phyloP scores from a whole-genome alignment of 2,797 vertebrate genomes.

The Neosilurus hyrtlii region DNA sequence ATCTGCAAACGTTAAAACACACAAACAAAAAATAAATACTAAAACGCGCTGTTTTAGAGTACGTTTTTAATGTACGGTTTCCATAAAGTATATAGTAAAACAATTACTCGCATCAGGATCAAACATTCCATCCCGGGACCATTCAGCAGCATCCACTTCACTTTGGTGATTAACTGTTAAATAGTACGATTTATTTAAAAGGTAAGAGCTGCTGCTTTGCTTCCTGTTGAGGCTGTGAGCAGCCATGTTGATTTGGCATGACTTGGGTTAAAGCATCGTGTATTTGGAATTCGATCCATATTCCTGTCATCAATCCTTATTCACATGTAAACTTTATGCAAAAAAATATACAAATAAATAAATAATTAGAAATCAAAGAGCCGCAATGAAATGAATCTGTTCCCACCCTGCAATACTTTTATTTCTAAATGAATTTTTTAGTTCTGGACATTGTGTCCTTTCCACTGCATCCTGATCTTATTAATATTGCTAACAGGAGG shows the following conservation, averaged over 20 bases:
- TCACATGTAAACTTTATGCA: not conserved
- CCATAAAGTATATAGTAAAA: too few species aligned
- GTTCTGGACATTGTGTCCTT: not conserved
- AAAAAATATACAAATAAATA: too few species aligned
- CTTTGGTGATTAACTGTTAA: too few species aligned
- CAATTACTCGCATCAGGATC: too few species aligned
- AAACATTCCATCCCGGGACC: too few species aligned
- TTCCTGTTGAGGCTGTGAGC: not conserved
- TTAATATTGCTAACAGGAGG: conserved; percentile 10
- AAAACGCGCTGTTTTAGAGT: too few species aligned
- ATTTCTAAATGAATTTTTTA: not conserved
- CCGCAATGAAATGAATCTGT: not conserved
- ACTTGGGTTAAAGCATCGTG: not conserved
- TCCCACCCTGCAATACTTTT: not conserved
- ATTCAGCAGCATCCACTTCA: too few species aligned
- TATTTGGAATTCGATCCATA: not conserved
- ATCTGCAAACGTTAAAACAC: too few species aligned
- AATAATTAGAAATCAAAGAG: not conserved
- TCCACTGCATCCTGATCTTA: conserved; percentile 4
- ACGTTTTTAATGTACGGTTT: too few species aligned
- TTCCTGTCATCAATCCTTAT: not conserved
- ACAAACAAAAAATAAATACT: too few species aligned
- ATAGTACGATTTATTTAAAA: not conserved
- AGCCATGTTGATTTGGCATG: not conserved
- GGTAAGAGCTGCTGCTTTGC: not conserved